Percentiles rank a stretch among this genome's conserved stretches.
Evolutionary conservation across 1,140 invertebrate genomes (phyloP).

Genomic region (Pseudobourletiella spinata): DNA sequence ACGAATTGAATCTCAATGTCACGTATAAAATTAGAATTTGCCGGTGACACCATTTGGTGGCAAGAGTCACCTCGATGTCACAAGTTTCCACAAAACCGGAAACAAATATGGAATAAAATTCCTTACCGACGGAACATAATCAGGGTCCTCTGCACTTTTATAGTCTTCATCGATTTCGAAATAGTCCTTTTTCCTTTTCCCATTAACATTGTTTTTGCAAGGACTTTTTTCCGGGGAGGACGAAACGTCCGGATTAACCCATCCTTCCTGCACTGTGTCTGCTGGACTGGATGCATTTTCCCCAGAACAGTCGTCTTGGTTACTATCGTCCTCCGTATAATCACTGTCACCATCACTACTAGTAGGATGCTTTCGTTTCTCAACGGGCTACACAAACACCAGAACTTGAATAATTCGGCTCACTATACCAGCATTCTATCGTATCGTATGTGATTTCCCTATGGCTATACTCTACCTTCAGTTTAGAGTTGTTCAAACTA

Average conservation of each 20-base stretch:
- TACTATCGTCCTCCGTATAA: not conserved
- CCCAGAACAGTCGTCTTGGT: not conserved
- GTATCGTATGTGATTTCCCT: not conserved
- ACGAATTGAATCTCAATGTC: not conserved
- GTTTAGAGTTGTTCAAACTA: not conserved
- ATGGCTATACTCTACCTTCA: not conserved
- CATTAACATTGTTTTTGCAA: too few species aligned
- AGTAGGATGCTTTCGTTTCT: not conserved
- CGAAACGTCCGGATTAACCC: not conserved
- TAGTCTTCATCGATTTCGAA: slow-evolving; percentile 12
- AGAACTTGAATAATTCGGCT: not conserved
- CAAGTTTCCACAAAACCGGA: too few species aligned
- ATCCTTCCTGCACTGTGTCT: not conserved
- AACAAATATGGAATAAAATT: not conserved
- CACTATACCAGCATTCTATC: not conserved
- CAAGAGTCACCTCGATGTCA: too few species aligned
- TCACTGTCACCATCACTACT: not conserved
- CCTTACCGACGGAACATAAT: slow-evolving; percentile 14
- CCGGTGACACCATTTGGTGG: too few species aligned
- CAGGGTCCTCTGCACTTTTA: slow-evolving; percentile 19
- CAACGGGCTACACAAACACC: not conserved
- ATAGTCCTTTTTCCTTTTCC: too few species aligned
- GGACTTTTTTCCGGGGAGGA: not conserved
- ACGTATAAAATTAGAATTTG: not conserved
- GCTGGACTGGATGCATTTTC: not conserved